Percentiles rank a stretch among this genome's conserved stretches.
Evolutionary conservation across 2,888 invertebrate genomes (phyloP).

Genomic region (Amiota minor): DNA sequence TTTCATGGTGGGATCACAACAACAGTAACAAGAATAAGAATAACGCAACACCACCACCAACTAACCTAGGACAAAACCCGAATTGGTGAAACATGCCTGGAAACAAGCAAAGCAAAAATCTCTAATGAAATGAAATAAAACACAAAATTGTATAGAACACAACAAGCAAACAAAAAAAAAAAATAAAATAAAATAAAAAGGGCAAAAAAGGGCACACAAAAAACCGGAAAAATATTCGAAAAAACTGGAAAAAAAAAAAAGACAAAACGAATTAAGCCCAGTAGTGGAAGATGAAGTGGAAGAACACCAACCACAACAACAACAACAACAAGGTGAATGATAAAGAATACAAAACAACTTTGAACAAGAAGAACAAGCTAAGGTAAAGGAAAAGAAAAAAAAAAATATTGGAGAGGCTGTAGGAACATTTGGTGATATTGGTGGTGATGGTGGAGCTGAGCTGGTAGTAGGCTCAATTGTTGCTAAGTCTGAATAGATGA

Average conservation of each 20-base stretch:
- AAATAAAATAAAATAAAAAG: too few relatives aligned
- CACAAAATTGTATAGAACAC: neutral
- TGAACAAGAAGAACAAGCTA: too few relatives aligned
- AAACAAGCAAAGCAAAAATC: too few relatives aligned
- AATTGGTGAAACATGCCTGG: neutral
- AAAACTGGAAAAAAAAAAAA: slow-evolving; percentile 23
- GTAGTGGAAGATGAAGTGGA: slow-evolving; percentile 3
- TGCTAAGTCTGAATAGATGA: too few relatives aligned
- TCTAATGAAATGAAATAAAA: too few relatives aligned
- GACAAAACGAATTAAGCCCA: slow-evolving; percentile 25
- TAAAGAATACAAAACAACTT: too few relatives aligned
- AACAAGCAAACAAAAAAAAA: neutral
- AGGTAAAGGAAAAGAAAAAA: neutral
- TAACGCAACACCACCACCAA: slow-evolving; percentile 2
- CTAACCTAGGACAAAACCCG: slow-evolving; percentile 23
- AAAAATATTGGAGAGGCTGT: neutral
- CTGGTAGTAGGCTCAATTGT: too few relatives aligned
- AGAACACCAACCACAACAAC: neutral
- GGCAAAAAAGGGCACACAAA: slow-evolving; percentile 11
- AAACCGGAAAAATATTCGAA: slow-evolving; percentile 15
- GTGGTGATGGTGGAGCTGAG: too few relatives aligned
- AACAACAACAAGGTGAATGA: neutral
- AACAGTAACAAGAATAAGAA: neutral
- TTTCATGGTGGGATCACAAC: neutral
- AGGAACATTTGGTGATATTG: neutral